These are phyloP conservation scores for Nothobranchius kuhntae DNA, from an alignment of 2,113 vertebrate species.

Conservation along the genomic window DNA sequence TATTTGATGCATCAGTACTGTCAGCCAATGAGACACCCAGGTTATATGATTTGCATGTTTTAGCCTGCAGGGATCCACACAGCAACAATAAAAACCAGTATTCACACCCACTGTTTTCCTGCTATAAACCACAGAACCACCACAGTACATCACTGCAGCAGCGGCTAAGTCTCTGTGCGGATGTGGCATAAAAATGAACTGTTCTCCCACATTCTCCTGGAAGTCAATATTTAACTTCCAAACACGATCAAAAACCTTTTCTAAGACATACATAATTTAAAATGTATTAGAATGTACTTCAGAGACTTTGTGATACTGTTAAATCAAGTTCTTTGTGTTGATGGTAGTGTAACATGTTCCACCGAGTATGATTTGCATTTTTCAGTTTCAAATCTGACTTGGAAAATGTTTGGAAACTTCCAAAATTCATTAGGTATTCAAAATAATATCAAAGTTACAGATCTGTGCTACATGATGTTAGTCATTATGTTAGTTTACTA, in stretches of 20 bases:
- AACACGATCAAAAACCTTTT: not conserved
- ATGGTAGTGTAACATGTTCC: conserved; percentile 11
- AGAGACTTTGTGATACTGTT: not conserved
- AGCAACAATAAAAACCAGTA: conserved; percentile 6
- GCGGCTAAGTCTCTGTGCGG: not conserved
- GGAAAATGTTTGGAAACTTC: conserved; percentile 48
- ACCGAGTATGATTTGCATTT: conserved; percentile 49
- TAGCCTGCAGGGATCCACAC: conserved; percentile 1
- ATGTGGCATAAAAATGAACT: no score
- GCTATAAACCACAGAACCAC: conserved; percentile 18
- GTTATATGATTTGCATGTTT: not conserved
- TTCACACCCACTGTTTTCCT: conserved; percentile 1
- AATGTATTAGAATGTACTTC: not conserved
- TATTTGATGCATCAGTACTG: no score
- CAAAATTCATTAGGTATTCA: not conserved
- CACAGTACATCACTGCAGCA: not conserved
- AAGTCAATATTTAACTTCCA: conserved; percentile 9
- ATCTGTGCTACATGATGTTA: not conserved
- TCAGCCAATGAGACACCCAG: not conserved
- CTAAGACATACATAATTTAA: not conserved
- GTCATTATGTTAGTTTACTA: no score
- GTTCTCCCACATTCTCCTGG: not conserved
- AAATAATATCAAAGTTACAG: not conserved
- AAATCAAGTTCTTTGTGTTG: not conserved
- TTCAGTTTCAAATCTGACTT: conserved; percentile 29